Percentiles rank a stretch among this genome's conserved stretches.
Conservation (phyloP, 1,140 invertebrate species). For the Papilio aristodemus region DNA sequence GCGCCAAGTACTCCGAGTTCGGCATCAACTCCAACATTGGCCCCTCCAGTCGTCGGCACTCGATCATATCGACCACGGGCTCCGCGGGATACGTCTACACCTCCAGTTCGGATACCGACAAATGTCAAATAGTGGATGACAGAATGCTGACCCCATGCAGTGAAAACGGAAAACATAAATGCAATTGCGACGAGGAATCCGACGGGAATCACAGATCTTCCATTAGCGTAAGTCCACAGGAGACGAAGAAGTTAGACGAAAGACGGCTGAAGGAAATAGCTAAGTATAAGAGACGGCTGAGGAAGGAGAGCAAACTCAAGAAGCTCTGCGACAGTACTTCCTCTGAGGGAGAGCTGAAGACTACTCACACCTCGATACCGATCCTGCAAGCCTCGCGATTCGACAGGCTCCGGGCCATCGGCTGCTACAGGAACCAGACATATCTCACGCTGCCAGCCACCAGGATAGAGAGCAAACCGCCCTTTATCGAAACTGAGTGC, state of each 20-base stretch:
- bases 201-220: constrained; percentile 57
- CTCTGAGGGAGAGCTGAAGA: constrained; percentile 62
- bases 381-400: constrained; percentile 77
- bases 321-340: constrained; percentile 69
- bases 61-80: constrained; percentile 50
- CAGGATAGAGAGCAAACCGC: constrained; percentile 60
- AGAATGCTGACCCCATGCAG: constrained; percentile 86
- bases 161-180: constrained; percentile 86
- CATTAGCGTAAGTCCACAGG: constrained; percentile 46
- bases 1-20: constrained; percentile 51
- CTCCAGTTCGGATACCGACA: constrained; percentile 45
- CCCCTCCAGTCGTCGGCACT: constrained; percentile 49
- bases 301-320: constrained; percentile 73
- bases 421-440: constrained; percentile 73
- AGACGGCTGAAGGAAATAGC: constrained; percentile 71
- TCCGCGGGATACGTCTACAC: constrained; percentile 49
- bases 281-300: constrained; percentile 71
- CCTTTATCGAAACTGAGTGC: constrained; percentile 54
- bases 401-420: constrained; percentile 72
- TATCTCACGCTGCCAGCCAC: constrained; percentile 69
- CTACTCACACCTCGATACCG: constrained; percentile 74
- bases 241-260: constrained; percentile 67
- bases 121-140: constrained; percentile 82
- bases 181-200: constrained; percentile 83
- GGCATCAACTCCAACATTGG: constrained; percentile 60